Percentiles rank a stretch among this genome's conserved stretches.
Evolutionary conservation across 2,888 invertebrate species (phyloP).

Genomic region (Anoplius nigerrimus): DNA sequence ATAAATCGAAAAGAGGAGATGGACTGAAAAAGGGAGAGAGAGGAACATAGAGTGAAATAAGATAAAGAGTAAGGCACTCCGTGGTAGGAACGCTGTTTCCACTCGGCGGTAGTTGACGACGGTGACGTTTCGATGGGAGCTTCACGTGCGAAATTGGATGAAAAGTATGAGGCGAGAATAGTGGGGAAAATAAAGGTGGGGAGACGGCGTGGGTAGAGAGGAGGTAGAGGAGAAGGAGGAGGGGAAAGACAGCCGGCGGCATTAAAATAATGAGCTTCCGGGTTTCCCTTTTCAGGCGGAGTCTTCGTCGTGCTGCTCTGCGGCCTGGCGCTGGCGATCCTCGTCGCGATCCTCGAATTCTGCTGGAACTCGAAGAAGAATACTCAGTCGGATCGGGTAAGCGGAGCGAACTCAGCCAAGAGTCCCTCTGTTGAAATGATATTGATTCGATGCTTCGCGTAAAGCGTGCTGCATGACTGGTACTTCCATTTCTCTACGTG

Average conservation of each 20-base stretch:
- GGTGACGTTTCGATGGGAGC: neutral
- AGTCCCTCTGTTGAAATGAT: slow-evolving; percentile 11
- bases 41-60: slow-evolving; percentile 15
- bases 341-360: slow-evolving; percentile 95
- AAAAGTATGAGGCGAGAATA: neutral
- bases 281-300: slow-evolving; percentile 80
- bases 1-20: neutral
- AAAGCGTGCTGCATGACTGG: slow-evolving; percentile 47
- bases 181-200: slow-evolving; percentile 6
- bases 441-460: slow-evolving; percentile 41
- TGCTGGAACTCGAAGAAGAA: slow-evolving; percentile 96
- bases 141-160: slow-evolving; percentile 9
- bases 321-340: slow-evolving; percentile 91
- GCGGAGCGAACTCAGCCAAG: slow-evolving; percentile 40
- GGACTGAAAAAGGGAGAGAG: neutral
- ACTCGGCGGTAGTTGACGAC: neutral
- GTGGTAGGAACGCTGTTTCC: neutral
- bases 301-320: slow-evolving; percentile 97
- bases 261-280: slow-evolving; percentile 62
- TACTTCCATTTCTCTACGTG: slow-evolving; percentile 38
- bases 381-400: slow-evolving; percentile 84
- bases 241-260: slow-evolving; percentile 38
- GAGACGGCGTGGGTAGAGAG: slow-evolving; percentile 11
- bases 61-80: neutral
- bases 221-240: slow-evolving; percentile 5